phyloP scores from a whole-genome alignment of 2,113 vertebrate genomes.

The Rhea americana region DNA sequence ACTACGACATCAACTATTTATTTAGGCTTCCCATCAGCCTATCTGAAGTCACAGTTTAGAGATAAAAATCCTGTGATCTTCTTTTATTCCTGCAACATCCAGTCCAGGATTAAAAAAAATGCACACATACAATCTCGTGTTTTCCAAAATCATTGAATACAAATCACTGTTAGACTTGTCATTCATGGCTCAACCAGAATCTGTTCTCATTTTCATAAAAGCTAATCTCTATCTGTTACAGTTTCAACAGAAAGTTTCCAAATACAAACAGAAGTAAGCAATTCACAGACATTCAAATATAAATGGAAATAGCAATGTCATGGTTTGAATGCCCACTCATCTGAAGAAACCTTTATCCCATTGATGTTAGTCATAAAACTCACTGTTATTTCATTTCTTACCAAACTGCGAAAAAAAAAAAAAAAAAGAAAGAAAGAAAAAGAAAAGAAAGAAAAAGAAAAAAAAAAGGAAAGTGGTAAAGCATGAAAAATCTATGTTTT shows the following conservation, averaged over 20 bases:
- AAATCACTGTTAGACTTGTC: neutral
- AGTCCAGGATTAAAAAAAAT: neutral
- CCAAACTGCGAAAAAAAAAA: neutral
- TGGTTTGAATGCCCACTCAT: neutral
- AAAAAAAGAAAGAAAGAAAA: constrained; percentile 14
- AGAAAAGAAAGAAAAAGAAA: constrained; percentile 29
- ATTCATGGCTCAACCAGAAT: neutral
- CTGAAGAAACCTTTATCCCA: neutral
- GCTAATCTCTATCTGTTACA: neutral
- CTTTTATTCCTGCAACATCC: neutral
- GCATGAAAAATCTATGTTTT: neutral
- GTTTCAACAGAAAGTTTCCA: neutral
- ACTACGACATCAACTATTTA: fast-evolving
- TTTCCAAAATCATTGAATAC: constrained; percentile 1
- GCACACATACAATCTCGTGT: neutral
- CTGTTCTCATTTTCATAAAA: neutral
- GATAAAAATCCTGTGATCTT: neutral
- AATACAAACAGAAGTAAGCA: neutral
- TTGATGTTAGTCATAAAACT: neutral
- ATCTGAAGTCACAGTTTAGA: neutral
- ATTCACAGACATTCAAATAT: neutral
- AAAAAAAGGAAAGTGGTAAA: neutral
- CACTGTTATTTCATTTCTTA: neutral
- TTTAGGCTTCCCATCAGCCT: neutral
- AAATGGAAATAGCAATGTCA: neutral